Evolutionary conservation across 2,797 vertebrate species (phyloP), one percentile per base, ranked within the genome.

Genomic region (Gadopsis marmoratus): DNA sequence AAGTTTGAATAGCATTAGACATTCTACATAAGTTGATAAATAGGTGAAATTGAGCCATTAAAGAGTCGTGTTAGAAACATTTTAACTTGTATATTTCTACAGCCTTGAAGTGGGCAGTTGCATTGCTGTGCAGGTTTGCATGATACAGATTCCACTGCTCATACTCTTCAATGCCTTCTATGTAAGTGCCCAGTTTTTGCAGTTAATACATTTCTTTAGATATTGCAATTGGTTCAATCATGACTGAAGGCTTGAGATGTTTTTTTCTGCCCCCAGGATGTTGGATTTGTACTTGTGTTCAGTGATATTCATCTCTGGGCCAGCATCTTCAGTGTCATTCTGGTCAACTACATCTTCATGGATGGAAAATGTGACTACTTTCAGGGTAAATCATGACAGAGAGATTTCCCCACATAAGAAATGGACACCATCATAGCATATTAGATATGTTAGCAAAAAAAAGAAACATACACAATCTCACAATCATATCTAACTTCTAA

Each of bases 281-380:
- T 96, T 12, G 97, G 96, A 19, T 96, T 96, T 48, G 91, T 92
- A 0, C 94, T 97, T 0, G 91, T 97, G 76, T 96, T 98, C 91
- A 96, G 95, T 0, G 96, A 96, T 86, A 91, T 97, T 59, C 95
- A 98, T 0, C 95, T 98, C n/a, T 98, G 97, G 19, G 94, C 97
- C 71, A 97, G 96, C 87, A 96, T 96, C 83, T 96, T 97, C 86
- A 97, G 97, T 1, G 95, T 96, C 78, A 96, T 96, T 55, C 89
- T 97, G 72, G 96, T 95, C 79, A 97, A 97, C 86, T 97, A 96
- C 83, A 96, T 96, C 91, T 97, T 96, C 89, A 97, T 98, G 97
- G 97, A 97, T 71, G 97, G 97, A 66, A 97, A 97, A 85, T 97
- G 95, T 45, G 97, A 97, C 86, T 98, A 97, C 71, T 97, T 97